Percentiles rank a stretch among this genome's conserved stretches.
Evolutionary conservation across 2,888 invertebrate species (phyloP).

Genomic region (Drosophila emarginata): DNA sequence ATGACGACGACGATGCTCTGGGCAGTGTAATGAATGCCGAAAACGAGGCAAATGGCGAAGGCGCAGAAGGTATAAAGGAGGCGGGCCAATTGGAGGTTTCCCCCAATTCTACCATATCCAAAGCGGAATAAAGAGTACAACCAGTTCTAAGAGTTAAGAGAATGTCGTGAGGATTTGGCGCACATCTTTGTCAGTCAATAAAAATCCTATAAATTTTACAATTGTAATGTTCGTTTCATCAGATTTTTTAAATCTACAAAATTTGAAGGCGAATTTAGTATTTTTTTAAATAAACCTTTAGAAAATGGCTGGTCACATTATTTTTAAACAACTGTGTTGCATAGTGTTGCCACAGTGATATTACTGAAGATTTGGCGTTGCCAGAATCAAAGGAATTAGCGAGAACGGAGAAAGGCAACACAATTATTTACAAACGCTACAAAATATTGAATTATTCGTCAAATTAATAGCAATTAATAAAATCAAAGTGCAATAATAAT

Average conservation of each 20-base stretch:
- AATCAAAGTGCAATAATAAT: conserved; percentile 70
- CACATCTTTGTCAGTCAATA: not conserved
- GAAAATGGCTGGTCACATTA: not conserved
- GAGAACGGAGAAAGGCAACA: not conserved
- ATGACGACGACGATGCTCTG: conserved; percentile 81
- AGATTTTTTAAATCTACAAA: not conserved
- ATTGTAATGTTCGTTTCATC: not conserved
- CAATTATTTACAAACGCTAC: not conserved
- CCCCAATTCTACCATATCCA: conserved; percentile 38
- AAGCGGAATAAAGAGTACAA: conserved; percentile 31
- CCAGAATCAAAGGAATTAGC: not conserved
- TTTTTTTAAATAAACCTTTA: too few species aligned
- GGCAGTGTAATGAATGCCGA: conserved; percentile 69
- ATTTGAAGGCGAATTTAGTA: too few species aligned
- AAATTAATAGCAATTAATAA: conserved; percentile 55
- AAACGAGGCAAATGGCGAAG: conserved; percentile 43
- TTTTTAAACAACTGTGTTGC: not conserved
- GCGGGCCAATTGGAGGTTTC: conserved; percentile 7
- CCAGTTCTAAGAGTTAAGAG: conserved; percentile 1
- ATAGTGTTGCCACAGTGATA: not conserved
- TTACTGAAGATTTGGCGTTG: not conserved
- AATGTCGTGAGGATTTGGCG: not conserved
- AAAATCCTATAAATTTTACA: not conserved
- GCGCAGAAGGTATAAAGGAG: not conserved
- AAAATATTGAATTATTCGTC: conserved; percentile 23